Evolutionary conservation across 2,888 invertebrate genomes (phyloP).

Genomic region (Zelleria hepariella): DNA sequence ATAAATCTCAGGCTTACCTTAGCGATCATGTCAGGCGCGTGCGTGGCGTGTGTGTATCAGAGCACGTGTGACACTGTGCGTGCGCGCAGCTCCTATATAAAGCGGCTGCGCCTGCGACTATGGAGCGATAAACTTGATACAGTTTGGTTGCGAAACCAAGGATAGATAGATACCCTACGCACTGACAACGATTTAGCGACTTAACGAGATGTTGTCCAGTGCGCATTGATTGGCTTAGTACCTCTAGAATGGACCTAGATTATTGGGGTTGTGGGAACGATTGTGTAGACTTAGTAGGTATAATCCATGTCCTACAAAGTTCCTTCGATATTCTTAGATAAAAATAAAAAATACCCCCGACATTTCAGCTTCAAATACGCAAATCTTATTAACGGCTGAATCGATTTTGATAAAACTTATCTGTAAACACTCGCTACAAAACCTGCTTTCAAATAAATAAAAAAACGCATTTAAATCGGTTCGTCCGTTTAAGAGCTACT

Average conservation of each 20-base stretch:
- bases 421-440: too few species aligned
- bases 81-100: slow-evolving; percentile 7
- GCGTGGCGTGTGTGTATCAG: slow-evolving; percentile 28
- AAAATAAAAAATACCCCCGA: too few species aligned
- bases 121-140: slow-evolving; percentile 38
- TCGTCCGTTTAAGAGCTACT: too few species aligned
- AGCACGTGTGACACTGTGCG: slow-evolving; percentile 40
- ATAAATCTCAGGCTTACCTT: slow-evolving; percentile 36
- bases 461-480: too few species aligned
- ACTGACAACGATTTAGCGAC: background rate
- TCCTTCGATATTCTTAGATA: too few species aligned
- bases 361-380: too few species aligned
- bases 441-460: too few species aligned
- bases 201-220: background rate
- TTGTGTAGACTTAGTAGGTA: background rate
- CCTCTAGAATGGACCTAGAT: background rate
- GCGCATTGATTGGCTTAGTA: background rate
- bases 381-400: too few species aligned
- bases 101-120: background rate
- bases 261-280: background rate
- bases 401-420: too few species aligned
- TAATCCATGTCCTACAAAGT: too few species aligned
- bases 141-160: slow-evolving; percentile 49
- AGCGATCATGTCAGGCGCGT: slow-evolving; percentile 55
- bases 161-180: slow-evolving; percentile 29